Conservation (phyloP, 2,888 invertebrate genomes). For the Drosophila cyrtoloma region DNA sequence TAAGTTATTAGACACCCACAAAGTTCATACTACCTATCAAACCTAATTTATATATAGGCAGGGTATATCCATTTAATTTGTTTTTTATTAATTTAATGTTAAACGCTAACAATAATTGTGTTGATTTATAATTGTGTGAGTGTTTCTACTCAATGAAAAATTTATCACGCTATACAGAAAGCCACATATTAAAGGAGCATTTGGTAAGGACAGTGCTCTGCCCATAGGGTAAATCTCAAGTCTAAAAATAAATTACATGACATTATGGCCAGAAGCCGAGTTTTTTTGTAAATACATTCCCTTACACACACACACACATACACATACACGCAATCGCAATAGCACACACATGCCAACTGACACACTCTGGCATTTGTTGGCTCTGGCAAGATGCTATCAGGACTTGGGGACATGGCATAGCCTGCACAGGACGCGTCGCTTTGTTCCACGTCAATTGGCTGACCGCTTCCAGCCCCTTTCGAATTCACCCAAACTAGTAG, state of each 20-base stretch:
- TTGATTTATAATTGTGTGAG: not conserved
- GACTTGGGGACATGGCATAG: conserved; percentile 31
- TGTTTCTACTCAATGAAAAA: too few relatives aligned
- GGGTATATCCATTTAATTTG: not conserved
- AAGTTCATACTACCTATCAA: not conserved
- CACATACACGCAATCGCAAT: not conserved
- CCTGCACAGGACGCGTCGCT: conserved; percentile 37
- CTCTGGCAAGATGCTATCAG: conserved; percentile 53
- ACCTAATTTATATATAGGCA: not conserved
- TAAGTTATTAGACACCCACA: not conserved
- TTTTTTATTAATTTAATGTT: not conserved
- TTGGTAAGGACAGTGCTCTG: conserved; percentile 17
- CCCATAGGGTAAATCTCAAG: conserved; percentile 18
- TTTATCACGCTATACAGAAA: not conserved
- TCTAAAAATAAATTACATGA: conserved; percentile 67
- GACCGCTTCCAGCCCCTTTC: conserved; percentile 6
- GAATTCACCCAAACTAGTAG: conserved; percentile 30
- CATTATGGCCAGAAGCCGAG: conserved; percentile 55
- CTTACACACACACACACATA: not conserved
- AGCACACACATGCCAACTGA: conserved; percentile 16
- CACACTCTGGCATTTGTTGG: conserved; percentile 40
- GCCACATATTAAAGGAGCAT: conserved; percentile 6
- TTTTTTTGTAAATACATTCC: conserved; percentile 7
- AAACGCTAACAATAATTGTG: not conserved
- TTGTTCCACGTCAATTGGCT: conserved; percentile 60